A percentile compares a stretch with the other conserved stretches of the same genome.
phyloP scores from a whole-genome alignment of 2,113 vertebrate species.

The Agelaius phoeniceus region DNA sequence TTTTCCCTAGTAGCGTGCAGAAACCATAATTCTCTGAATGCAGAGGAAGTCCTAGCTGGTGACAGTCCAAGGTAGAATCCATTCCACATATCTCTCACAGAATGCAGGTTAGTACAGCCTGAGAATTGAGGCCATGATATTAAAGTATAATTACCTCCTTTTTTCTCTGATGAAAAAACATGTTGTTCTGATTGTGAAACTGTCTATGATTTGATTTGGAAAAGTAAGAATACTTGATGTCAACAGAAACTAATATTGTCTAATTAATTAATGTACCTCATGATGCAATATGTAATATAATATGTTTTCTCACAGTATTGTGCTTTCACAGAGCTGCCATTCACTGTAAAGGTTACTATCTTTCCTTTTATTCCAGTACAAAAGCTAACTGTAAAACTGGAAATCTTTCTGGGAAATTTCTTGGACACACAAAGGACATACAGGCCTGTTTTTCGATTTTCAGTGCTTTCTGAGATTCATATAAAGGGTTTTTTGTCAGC shows the following conservation, averaged over 20 bases:
- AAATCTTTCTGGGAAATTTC: slow-evolving; percentile 70
- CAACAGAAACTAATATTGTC: slow-evolving; percentile 67
- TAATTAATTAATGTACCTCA: slow-evolving; percentile 41
- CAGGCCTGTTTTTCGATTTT: slow-evolving; percentile 26
- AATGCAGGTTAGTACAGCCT: not conserved
- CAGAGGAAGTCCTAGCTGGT: not conserved
- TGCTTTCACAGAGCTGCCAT: slow-evolving; percentile 26
- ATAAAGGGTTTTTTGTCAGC: slow-evolving; percentile 67
- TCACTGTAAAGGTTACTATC: slow-evolving; percentile 65
- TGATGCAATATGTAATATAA: slow-evolving; percentile 59
- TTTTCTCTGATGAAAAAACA: not conserved
- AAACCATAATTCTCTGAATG: not conserved
- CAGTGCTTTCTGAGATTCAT: slow-evolving; percentile 23
- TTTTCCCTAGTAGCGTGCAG: not conserved
- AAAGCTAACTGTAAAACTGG: slow-evolving; percentile 69
- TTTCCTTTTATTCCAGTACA: slow-evolving; percentile 64
- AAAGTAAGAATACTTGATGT: slow-evolving; percentile 59
- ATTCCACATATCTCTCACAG: not conserved
- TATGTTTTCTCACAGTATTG: slow-evolving; percentile 48
- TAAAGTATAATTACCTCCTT: not conserved
- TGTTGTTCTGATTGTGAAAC: slow-evolving; percentile 32
- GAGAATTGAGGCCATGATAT: not conserved
- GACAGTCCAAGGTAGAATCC: not conserved
- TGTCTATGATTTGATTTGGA: slow-evolving; percentile 1
- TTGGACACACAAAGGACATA: slow-evolving; percentile 56